phyloP scores from a whole-genome alignment of 2,797 vertebrate species.

The Salmo trutta region DNA sequence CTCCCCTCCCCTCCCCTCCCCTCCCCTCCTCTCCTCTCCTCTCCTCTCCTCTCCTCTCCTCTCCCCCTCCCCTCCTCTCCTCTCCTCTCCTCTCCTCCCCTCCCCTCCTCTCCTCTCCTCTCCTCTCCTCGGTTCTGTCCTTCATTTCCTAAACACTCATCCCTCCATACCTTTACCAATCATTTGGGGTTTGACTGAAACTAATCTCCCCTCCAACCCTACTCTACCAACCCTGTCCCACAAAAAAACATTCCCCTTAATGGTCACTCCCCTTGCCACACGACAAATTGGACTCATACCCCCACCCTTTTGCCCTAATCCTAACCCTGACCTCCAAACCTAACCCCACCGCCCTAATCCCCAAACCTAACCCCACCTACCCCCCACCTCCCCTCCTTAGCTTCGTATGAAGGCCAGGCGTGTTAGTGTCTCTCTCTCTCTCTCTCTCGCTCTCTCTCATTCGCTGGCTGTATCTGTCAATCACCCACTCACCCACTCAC shows the following conservation, averaged over 20 bases:
- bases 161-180: background rate
- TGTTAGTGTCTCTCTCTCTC: no score
- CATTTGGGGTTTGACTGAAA: no score
- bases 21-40: background rate
- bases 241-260: background rate
- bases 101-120: background rate
- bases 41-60: background rate
- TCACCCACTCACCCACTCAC: background rate
- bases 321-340: background rate
- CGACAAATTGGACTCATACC: background rate
- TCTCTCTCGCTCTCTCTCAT: slow-evolving; percentile 15
- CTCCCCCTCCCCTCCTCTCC: background rate
- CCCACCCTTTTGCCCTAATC: background rate
- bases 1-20: background rate
- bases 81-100: background rate
- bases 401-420: no score
- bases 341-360: background rate
- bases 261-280: background rate
- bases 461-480: slow-evolving; percentile 18
- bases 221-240: background rate
- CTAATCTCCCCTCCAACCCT: background rate
- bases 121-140: background rate
- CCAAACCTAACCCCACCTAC: background rate
- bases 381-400: background rate
- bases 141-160: no score